phyloP scores from a whole-genome alignment of 2,888 invertebrate species.

The Pedicia rivosa region DNA sequence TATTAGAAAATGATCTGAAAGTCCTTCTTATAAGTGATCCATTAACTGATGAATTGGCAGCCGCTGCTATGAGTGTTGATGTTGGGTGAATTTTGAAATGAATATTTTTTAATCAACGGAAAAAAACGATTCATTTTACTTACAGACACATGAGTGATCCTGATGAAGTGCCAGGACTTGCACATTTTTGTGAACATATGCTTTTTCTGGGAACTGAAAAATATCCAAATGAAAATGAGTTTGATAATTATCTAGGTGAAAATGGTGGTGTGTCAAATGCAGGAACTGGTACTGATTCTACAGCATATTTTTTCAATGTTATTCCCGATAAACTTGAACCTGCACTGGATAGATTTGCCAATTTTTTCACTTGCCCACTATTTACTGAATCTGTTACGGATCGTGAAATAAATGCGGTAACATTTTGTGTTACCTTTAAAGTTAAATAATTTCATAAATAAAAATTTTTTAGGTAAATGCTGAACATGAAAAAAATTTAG shows the following conservation, averaged over 20 bases:
- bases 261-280: constrained; percentile 89
- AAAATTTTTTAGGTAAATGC: constrained; percentile 53
- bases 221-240: constrained; percentile 83
- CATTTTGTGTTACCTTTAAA: too few relatives aligned
- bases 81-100: constrained; percentile 72
- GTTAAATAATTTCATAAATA: too few relatives aligned
- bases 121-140: neutral
- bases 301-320: constrained; percentile 88
- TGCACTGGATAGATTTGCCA: constrained; percentile 86
- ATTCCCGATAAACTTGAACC: constrained; percentile 62
- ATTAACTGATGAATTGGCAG: constrained; percentile 81
- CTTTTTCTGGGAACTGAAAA: constrained; percentile 91
- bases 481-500: constrained; percentile 89
- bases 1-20: constrained; percentile 72
- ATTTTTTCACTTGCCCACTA: constrained; percentile 86
- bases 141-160: constrained; percentile 74
- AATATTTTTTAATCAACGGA: constrained; percentile 1
- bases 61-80: constrained; percentile 81
- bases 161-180: constrained; percentile 73
- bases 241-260: constrained; percentile 74
- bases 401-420: constrained; percentile 84
- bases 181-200: constrained; percentile 99
- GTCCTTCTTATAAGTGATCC: constrained; percentile 83
- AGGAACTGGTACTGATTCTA: constrained; percentile 77
- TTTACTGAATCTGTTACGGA: constrained; percentile 88